phyloP scores from a whole-genome alignment of 1,140 invertebrate species.

The Lutraria rhynchaena region DNA sequence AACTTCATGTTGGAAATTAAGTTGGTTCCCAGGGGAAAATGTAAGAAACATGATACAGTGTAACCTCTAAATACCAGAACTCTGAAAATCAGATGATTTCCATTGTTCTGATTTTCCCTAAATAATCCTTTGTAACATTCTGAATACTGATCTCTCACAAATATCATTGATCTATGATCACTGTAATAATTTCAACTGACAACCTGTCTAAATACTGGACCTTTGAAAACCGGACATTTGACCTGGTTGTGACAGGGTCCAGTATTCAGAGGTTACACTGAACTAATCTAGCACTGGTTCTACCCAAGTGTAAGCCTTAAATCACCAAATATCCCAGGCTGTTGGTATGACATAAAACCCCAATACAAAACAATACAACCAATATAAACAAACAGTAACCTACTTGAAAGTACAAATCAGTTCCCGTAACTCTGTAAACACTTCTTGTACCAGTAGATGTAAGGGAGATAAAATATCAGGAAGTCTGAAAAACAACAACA shows the following conservation, averaged over 20 bases:
- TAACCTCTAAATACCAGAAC: no score
- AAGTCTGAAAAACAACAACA: constrained; percentile 72
- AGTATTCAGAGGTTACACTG: no score
- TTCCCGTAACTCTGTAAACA: constrained; percentile 66
- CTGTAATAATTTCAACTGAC: no score
- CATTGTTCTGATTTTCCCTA: no score
- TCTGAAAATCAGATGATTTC: no score
- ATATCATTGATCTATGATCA: no score
- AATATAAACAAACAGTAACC: neutral
- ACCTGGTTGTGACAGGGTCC: neutral
- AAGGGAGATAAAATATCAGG: constrained; percentile 70
- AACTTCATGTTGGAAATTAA: no score
- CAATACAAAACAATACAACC: neutral
- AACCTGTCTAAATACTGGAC: constrained; percentile 33
- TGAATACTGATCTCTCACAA: neutral
- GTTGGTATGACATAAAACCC: no score
- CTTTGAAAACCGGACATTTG: neutral
- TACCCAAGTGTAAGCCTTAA: neutral
- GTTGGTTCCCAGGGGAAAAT: no score
- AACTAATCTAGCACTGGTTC: constrained; percentile 7
- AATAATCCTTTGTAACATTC: neutral
- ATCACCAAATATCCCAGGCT: no score
- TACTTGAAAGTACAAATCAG: constrained; percentile 76
- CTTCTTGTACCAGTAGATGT: constrained; percentile 68
- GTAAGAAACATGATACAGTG: no score